Conservation (phyloP, 1,140 invertebrate genomes). For the Coelopa frigida region DNA sequence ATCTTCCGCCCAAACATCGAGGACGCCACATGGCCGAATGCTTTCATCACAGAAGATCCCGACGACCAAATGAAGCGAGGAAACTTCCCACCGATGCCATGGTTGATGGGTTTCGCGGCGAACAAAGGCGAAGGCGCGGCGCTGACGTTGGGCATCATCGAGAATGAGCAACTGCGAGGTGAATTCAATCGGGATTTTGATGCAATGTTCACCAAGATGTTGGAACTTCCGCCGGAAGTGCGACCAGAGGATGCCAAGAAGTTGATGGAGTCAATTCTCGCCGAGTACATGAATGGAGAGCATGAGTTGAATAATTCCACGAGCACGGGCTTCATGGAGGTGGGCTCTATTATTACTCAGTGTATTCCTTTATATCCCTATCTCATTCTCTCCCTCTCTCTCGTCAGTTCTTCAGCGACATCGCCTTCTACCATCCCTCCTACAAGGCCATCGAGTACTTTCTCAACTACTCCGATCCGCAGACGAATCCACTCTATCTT, state of each 20-base stretch:
- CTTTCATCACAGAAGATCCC: slow-evolving; percentile 43
- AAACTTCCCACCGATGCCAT: slow-evolving; percentile 39
- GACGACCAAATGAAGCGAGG: slow-evolving; percentile 21
- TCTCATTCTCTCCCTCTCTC: neutral
- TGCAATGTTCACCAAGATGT: slow-evolving; percentile 7
- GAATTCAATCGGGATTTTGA: slow-evolving; percentile 24
- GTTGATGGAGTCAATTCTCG: slow-evolving; percentile 9
- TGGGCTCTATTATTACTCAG: slow-evolving; percentile 9
- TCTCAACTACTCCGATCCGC: neutral
- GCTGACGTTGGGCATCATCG: slow-evolving; percentile 10
- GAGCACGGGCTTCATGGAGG: slow-evolving; percentile 18
- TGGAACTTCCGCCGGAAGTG: slow-evolving; percentile 11
- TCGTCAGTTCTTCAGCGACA: slow-evolving; percentile 11
- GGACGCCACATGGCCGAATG: slow-evolving; percentile 14
- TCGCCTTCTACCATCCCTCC: slow-evolving; percentile 12
- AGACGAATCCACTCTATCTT: slow-evolving; percentile 17
- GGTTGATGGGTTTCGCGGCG: slow-evolving; percentile 38
- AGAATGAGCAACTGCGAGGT: neutral
- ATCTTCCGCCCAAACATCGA: slow-evolving; percentile 41
- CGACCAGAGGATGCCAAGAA: neutral
- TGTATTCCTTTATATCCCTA: neutral
- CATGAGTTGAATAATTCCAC: slow-evolving; percentile 14
- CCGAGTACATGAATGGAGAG: slow-evolving; percentile 20
- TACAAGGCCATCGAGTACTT: slow-evolving; percentile 10
- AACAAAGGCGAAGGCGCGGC: slow-evolving; percentile 28